Conservation (phyloP, 2,888 invertebrate genomes). For the Loripinus fragilis region DNA sequence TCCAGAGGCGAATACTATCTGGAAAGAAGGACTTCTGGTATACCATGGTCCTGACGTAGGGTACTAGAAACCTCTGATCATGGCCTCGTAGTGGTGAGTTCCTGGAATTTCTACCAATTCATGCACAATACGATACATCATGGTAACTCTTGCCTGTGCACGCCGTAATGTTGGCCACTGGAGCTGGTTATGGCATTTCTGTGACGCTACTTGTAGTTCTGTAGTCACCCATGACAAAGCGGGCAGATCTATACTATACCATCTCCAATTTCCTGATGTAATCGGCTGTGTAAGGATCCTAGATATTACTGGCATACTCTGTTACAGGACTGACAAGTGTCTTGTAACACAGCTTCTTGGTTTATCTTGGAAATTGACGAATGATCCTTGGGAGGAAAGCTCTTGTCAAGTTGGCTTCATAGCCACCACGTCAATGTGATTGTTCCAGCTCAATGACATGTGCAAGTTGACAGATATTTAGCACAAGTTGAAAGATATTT, state of each 20-base stretch:
- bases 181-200: background rate
- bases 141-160: background rate
- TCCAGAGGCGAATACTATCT: no score
- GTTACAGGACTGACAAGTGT: no score
- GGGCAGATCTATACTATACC: background rate
- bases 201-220: background rate
- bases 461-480: background rate
- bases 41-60: background rate
- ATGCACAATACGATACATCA: no score
- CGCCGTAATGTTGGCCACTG: background rate
- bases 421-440: background rate
- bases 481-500: background rate
- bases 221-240: slow-evolving; percentile 6
- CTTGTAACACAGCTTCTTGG: no score
- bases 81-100: background rate
- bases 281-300: no score
- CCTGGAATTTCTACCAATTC: background rate
- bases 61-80: background rate
- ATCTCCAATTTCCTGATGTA: slow-evolving; percentile 3
- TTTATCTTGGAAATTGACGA: no score
- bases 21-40: no score
- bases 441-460: background rate
- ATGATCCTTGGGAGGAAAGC: no score
- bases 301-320: no score
- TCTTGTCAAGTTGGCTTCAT: no score